Conservation (phyloP, 2,888 invertebrate species). For the Eupithecia subfuscata region DNA sequence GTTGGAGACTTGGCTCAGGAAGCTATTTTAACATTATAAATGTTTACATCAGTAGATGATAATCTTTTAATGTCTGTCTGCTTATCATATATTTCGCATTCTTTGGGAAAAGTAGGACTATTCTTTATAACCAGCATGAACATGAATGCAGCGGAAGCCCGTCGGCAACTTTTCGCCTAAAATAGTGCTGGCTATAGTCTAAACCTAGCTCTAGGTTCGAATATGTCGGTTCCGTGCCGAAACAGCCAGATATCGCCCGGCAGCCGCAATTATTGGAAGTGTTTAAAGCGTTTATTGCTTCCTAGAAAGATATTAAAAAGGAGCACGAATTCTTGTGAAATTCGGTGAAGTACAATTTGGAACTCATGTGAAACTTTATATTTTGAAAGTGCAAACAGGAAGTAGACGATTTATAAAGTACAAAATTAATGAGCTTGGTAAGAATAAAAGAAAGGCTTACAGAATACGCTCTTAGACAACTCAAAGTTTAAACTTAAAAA, state of each 20-base stretch:
- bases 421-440: neutral
- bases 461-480: too few species aligned
- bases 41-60: neutral
- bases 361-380: neutral
- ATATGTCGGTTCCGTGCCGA: constrained; percentile 24
- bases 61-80: neutral
- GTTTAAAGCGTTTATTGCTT: constrained; percentile 27
- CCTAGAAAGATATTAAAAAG: constrained; percentile 32
- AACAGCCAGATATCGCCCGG: constrained; percentile 45
- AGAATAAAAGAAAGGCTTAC: too few species aligned
- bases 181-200: neutral
- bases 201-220: neutral
- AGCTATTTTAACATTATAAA: neutral
- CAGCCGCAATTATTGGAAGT: constrained; percentile 34
- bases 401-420: neutral
- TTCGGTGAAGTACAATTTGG: constrained; percentile 7
- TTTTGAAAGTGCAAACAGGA: neutral
- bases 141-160: neutral
- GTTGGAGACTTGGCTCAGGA: neutral
- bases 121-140: neutral
- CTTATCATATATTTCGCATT: neutral
- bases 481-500: too few species aligned
- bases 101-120: neutral
- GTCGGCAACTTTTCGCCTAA: neutral
- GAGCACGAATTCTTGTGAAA: constrained; percentile 25